Conservation (phyloP, 2,888 invertebrate genomes). For the Lamproptera curius region DNA sequence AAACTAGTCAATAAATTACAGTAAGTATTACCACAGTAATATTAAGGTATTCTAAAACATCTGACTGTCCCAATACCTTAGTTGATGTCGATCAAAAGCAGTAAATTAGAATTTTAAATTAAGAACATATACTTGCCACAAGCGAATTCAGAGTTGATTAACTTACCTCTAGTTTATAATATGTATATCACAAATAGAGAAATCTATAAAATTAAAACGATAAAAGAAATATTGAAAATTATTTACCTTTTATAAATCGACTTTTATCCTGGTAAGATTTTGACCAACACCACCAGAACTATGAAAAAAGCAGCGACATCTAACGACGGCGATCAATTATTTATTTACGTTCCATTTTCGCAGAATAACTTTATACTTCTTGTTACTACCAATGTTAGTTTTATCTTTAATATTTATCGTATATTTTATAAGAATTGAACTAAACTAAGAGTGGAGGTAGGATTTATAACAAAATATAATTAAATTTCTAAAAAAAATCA, state of each 20-base stretch:
- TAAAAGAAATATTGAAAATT: conserved; percentile 10
- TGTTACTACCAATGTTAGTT: too few relatives aligned
- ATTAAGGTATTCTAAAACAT: too few relatives aligned
- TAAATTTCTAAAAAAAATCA: too few relatives aligned
- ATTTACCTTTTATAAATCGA: conserved; percentile 15
- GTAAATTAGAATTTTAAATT: conserved; percentile 13
- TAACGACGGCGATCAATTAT: conserved; percentile 21
- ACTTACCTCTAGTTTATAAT: conserved; percentile 3
- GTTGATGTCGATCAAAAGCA: too few relatives aligned
- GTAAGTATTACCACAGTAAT: too few relatives aligned
- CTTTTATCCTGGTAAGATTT: conserved; percentile 14
- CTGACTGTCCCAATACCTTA: too few relatives aligned
- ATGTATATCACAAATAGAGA: neutral
- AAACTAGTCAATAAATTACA: neutral
- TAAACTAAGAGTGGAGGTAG: too few relatives aligned
- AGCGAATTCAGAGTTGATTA: neutral
- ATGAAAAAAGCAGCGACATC: conserved; percentile 29
- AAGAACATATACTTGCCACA: conserved; percentile 9
- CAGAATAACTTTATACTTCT: too few relatives aligned
- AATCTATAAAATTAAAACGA: conserved; percentile 1
- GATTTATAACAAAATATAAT: too few relatives aligned
- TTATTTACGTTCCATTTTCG: conserved; percentile 18
- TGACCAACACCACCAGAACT: conserved; percentile 25
- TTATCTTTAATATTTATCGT: too few relatives aligned
- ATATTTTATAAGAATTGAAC: too few relatives aligned